These are phyloP conservation scores for Etheostoma cragini DNA, from an alignment of 2,113 vertebrate species.

Conservation along the genomic window DNA sequence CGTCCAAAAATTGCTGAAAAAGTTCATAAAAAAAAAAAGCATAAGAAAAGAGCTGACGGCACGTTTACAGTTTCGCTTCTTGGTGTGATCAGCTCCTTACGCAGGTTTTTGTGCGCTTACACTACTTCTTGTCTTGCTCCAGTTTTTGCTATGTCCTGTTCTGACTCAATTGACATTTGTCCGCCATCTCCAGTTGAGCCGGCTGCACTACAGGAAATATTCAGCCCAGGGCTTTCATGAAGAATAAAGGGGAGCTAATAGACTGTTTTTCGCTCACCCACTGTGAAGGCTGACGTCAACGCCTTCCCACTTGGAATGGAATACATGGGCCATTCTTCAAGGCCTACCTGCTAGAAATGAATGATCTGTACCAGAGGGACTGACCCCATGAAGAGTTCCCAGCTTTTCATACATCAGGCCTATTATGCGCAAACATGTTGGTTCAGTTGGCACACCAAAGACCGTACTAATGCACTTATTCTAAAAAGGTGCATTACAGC, in stretches of 20 bases:
- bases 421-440: constrained; percentile 11
- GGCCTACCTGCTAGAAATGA: constrained; percentile 1
- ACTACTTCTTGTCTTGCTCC: no score
- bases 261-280: constrained; percentile 34
- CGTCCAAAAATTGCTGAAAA: no score
- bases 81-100: no score
- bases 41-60: no score
- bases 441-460: constrained; percentile 39
- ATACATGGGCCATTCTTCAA: constrained; percentile 28
- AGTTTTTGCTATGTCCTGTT: not conserved
- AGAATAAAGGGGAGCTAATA: constrained; percentile 60
- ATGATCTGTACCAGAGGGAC: constrained; percentile 3
- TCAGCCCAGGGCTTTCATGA: constrained; percentile 49
- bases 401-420: constrained; percentile 24
- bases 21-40: no score
- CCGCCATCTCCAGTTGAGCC: not conserved
- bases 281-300: constrained; percentile 48
- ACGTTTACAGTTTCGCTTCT: no score
- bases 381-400: constrained; percentile 16
- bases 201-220: constrained; percentile 43
- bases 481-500: constrained; percentile 46
- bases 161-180: constrained; percentile 6
- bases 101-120: no score
- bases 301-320: constrained; percentile 16
- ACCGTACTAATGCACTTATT: constrained; percentile 32